These are phyloP conservation scores for Varanus salvator DNA, from an alignment of 2,113 vertebrate species.

Conservation along the genomic window DNA sequence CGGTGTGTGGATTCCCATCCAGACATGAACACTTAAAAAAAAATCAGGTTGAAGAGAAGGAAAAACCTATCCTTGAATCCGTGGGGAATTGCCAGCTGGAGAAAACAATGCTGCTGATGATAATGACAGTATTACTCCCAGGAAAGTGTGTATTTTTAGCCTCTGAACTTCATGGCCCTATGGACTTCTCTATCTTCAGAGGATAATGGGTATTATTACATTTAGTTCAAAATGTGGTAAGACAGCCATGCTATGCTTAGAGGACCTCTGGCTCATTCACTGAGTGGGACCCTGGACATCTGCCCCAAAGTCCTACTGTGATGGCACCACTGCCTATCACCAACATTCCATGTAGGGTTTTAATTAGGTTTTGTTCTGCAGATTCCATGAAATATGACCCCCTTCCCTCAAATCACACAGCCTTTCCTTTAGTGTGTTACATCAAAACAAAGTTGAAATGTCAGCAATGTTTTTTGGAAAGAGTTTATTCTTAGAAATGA, in stretches of 20 bases:
- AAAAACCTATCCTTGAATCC: not conserved
- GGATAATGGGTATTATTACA: not conserved
- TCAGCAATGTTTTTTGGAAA: conserved; percentile 1
- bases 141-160: not conserved
- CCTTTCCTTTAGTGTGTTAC: not conserved
- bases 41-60: not conserved
- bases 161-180: not conserved
- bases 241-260: too few relatives aligned
- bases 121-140: too few relatives aligned
- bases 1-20: too few relatives aligned
- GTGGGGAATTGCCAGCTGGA: not conserved
- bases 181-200: not conserved
- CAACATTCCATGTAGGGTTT: not conserved
- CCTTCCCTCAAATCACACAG: conserved; percentile 15
- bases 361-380: conserved; percentile 17
- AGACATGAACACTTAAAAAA: not conserved
- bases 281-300: too few relatives aligned
- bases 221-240: not conserved
- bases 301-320: too few relatives aligned
- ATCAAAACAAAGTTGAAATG: conserved; percentile 6
- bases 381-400: conserved; percentile 46
- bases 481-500: conserved; percentile 42
- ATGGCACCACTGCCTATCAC: not conserved
- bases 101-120: not conserved
- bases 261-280: not conserved